Conservation (phyloP, 2,113 vertebrate genomes). For the Cardinalis cardinalis region DNA sequence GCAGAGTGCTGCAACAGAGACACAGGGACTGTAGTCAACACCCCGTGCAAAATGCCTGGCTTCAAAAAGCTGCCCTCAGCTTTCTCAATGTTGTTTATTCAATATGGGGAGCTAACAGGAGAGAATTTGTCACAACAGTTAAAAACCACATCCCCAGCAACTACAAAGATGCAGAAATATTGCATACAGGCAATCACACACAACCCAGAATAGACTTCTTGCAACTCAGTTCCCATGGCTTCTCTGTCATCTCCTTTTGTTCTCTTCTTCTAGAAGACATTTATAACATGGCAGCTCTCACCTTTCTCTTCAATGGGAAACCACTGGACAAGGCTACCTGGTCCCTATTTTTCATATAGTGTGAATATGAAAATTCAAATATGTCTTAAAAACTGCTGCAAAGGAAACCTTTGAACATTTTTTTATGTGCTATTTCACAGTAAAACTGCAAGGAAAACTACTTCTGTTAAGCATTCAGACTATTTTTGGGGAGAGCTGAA, state of each 20-base stretch:
- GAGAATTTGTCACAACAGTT: neutral
- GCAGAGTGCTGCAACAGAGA: neutral
- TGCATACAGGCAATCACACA: neutral
- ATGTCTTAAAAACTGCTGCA: neutral
- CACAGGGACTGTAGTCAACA: neutral
- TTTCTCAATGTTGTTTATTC: neutral
- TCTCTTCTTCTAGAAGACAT: neutral
- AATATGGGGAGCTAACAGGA: neutral
- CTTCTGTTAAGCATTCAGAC: neutral
- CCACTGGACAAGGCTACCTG: neutral
- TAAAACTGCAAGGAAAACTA: neutral
- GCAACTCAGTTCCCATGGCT: neutral
- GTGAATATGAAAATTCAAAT: neutral
- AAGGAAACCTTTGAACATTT: neutral
- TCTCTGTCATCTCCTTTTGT: neutral
- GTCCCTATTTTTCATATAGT: neutral
- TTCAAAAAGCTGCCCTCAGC: neutral
- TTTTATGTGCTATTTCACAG: neutral
- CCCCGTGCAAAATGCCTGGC: neutral
- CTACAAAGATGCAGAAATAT: neutral
- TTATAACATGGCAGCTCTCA: neutral
- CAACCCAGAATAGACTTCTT: neutral
- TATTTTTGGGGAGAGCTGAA: neutral
- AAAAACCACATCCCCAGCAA: neutral
- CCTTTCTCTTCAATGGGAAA: neutral